A percentile compares a stretch with the other conserved stretches of the same genome.
phyloP scores from a whole-genome alignment of 2,113 vertebrate genomes.

The Trematomus loennbergii region DNA sequence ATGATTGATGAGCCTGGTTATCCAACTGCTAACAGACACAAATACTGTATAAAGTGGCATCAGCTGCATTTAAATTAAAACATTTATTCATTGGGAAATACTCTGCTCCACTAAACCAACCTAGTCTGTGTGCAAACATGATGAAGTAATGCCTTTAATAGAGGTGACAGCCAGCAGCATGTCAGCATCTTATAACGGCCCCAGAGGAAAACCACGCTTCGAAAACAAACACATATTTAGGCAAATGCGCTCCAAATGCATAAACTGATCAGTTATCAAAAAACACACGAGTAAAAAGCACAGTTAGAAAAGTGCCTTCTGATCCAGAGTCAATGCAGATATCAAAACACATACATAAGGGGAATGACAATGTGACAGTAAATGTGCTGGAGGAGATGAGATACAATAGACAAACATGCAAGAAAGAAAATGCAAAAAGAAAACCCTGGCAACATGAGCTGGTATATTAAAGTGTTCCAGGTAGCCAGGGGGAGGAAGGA shows the following conservation, averaged over 20 bases:
- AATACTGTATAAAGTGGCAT: conserved; percentile 13
- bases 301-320: neutral
- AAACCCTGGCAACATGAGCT: neutral
- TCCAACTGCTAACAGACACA: neutral
- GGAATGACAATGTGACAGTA: too few species aligned
- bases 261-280: conserved; percentile 48
- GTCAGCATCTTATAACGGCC: conserved; percentile 25
- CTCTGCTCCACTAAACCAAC: conserved; percentile 27
- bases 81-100: conserved; percentile 8
- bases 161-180: conserved; percentile 53
- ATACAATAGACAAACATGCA: neutral
- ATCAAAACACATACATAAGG: conserved; percentile 24
- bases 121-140: conserved; percentile 29
- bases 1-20: conserved; percentile 6
- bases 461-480: neutral
- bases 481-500: neutral
- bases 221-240: conserved; percentile 32
- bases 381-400: conserved; percentile 9
- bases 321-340: conserved; percentile 12
- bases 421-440: neutral
- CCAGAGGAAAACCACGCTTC: conserved; percentile 22
- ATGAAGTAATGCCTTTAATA: conserved; percentile 45
- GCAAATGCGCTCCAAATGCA: conserved; percentile 11
- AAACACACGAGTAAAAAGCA: conserved; percentile 20
- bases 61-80: conserved; percentile 16